Evolutionary conservation across 2,888 invertebrate genomes (phyloP).

Genomic region (Lysandra coridon): DNA sequence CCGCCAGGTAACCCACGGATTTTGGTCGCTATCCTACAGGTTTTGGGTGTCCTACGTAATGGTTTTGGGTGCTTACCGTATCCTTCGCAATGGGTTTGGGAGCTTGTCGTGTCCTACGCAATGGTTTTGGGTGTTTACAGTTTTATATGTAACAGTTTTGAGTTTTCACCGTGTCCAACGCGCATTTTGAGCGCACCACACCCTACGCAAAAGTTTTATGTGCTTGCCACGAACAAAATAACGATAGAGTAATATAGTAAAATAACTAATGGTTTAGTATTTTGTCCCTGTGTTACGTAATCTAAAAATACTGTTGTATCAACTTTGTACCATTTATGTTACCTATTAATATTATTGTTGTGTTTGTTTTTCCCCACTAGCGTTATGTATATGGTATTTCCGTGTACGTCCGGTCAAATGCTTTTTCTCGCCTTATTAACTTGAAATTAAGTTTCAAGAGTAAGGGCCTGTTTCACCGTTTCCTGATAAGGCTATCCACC

Average conservation of each 20-base stretch:
- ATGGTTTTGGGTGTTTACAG: not conserved
- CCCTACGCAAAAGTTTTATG: not conserved
- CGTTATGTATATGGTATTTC: not conserved
- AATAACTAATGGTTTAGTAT: not conserved
- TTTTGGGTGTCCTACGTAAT: not conserved
- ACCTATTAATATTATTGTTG: not conserved
- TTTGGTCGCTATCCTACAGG: not conserved
- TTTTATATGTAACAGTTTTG: not conserved
- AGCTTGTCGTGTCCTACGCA: not conserved
- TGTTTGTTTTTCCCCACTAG: not conserved
- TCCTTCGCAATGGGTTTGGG: not conserved
- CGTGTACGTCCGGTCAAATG: no score
- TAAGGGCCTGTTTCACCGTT: no score
- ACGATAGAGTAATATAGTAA: not conserved
- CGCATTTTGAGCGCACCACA: not conserved
- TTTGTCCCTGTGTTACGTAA: not conserved
- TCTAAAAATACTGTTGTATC: not conserved
- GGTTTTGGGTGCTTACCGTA: conserved; percentile 1
- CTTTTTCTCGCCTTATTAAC: no score
- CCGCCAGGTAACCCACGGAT: conserved; percentile 50
- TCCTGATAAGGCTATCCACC: no score
- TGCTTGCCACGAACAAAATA: not conserved
- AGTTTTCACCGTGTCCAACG: not conserved
- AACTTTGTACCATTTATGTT: not conserved
- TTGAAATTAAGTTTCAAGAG: no score